A percentile compares a stretch with the other conserved stretches of the same genome.
These are phyloP conservation scores for Eubucco bourcierii DNA, from an alignment of 2,113 vertebrate species.

Conservation along the genomic window DNA sequence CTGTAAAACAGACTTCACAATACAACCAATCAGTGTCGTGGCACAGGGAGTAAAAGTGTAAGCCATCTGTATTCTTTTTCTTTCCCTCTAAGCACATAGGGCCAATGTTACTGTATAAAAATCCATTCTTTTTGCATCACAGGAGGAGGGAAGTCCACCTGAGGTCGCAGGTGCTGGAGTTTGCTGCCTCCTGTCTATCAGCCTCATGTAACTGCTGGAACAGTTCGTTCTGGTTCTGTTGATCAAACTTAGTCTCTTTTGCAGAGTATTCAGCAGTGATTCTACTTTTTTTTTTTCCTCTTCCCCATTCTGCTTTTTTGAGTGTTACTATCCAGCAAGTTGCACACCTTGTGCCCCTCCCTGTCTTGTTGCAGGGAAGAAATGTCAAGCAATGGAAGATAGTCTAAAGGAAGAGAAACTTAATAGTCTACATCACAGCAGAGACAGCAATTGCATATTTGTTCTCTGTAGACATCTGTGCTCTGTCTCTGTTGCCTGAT, in stretches of 20 bases:
- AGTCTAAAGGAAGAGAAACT: background rate
- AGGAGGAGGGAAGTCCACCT: background rate
- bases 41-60: background rate
- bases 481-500: background rate
- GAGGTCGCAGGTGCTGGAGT: background rate
- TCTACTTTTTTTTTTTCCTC: background rate
- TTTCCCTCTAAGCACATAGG: background rate
- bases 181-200: background rate
- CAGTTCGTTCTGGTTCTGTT: background rate
- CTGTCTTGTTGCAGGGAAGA: background rate
- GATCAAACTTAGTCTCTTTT: background rate
- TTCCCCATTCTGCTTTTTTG: background rate
- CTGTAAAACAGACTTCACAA: conserved; percentile 2
- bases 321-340: background rate
- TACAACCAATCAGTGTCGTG: conserved; percentile 2
- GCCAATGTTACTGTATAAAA: background rate
- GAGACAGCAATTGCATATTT: background rate
- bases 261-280: background rate
- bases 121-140: background rate
- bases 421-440: background rate
- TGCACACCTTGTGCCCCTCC: background rate
- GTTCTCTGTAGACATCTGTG: background rate
- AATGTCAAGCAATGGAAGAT: background rate
- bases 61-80: background rate
- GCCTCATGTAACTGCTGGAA: background rate